Evolutionary conservation across 2,888 invertebrate genomes (phyloP).

Genomic region (Noctuana brunneofusca): DNA sequence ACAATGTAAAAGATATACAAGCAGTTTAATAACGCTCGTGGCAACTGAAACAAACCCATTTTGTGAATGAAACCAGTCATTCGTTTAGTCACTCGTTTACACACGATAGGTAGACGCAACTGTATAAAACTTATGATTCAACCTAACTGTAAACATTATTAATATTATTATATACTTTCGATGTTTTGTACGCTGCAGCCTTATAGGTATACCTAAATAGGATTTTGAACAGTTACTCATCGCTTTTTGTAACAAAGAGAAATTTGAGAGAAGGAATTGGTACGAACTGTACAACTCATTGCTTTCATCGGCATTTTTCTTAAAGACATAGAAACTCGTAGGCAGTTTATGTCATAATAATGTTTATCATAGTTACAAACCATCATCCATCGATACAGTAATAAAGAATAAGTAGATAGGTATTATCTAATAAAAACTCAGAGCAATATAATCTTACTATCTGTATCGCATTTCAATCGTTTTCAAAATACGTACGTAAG

Average conservation of each 20-base stretch:
- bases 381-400: too few relatives aligned
- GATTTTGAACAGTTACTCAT: constrained; percentile 26
- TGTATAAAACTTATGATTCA: constrained; percentile 52
- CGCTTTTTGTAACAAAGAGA: constrained; percentile 18
- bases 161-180: neutral
- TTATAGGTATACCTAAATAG: constrained; percentile 26
- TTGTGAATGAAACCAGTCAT: constrained; percentile 71
- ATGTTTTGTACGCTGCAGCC: neutral
- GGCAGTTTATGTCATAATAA: too few relatives aligned
- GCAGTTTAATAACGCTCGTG: constrained; percentile 35
- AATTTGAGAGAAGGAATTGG: neutral
- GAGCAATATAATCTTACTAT: too few relatives aligned
- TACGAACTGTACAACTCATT: too few relatives aligned
- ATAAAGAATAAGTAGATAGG: too few relatives aligned
- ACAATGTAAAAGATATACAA: constrained; percentile 36
- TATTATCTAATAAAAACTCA: too few relatives aligned
- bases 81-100: constrained; percentile 61
- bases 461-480: too few relatives aligned
- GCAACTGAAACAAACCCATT: constrained; percentile 48
- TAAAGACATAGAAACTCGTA: too few relatives aligned
- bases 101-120: constrained; percentile 45
- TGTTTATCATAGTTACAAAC: too few relatives aligned
- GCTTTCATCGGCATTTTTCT: too few relatives aligned
- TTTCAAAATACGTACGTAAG: too few relatives aligned
- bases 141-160: constrained; percentile 33